Conservation (phyloP, 2,113 vertebrate genomes). For the Clarias gariepinus region DNA sequence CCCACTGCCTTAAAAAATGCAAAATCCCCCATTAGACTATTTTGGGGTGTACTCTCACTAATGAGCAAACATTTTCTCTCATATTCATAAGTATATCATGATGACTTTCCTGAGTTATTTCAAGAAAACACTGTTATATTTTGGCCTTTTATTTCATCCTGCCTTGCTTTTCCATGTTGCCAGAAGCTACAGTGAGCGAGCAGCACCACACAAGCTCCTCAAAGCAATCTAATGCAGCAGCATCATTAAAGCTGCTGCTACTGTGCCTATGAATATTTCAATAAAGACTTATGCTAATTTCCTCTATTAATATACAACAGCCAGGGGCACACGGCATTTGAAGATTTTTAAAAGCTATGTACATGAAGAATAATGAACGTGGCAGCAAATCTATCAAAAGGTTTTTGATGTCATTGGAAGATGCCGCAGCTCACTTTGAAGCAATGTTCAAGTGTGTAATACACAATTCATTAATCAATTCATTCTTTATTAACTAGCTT, state of each 20-base stretch:
- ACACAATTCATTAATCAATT: neutral
- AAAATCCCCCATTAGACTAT: constrained; percentile 20
- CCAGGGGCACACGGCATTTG: constrained; percentile 41
- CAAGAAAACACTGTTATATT: neutral
- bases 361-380: constrained; percentile 34
- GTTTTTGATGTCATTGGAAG: constrained; percentile 15
- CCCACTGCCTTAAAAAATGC: constrained; percentile 16
- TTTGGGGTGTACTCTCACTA: constrained; percentile 19
- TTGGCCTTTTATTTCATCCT: constrained; percentile 5
- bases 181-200: constrained; percentile 20
- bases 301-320: constrained; percentile 59
- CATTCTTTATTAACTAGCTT: neutral
- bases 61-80: neutral
- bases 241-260: constrained; percentile 55
- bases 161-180: neutral
- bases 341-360: constrained; percentile 38
- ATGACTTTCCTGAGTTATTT: neutral
- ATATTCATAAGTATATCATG: neutral
- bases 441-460: neutral
- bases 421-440: neutral
- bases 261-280: constrained; percentile 67
- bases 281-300: constrained; percentile 59
- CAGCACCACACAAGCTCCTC: constrained; percentile 28
- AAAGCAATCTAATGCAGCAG: constrained; percentile 40
- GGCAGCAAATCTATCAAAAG: constrained; percentile 32